A percentile compares a stretch with the other conserved stretches of the same genome.
These are phyloP conservation scores for Cetonia aurata DNA, from an alignment of 2,888 invertebrate genomes.

Conservation along the genomic window DNA sequence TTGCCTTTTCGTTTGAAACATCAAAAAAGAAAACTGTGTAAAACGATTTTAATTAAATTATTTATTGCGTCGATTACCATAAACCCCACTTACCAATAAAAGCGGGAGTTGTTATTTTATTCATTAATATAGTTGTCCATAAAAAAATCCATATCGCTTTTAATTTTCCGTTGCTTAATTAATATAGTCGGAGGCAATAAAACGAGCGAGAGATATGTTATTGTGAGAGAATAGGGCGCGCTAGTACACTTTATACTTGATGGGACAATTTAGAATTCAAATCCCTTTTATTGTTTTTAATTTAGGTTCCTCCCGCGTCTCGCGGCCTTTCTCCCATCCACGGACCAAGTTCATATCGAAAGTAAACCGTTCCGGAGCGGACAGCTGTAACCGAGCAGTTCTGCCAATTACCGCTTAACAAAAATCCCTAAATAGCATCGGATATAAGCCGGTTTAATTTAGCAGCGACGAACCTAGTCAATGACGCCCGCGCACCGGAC, in stretches of 20 bases:
- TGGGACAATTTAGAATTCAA: conserved; percentile 54
- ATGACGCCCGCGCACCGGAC: conserved; percentile 40
- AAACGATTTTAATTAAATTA: conserved; percentile 27
- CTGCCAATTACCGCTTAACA: conserved; percentile 60
- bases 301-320: conserved; percentile 54
- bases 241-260: conserved; percentile 42
- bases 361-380: conserved; percentile 53
- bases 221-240: conserved; percentile 33
- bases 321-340: conserved; percentile 27
- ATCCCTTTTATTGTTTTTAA: conserved; percentile 58
- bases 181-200: conserved; percentile 33
- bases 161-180: conserved; percentile 41
- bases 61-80: conserved; percentile 16
- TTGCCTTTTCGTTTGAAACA: background rate
- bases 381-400: conserved; percentile 56
- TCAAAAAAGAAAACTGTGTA: conserved; percentile 1
- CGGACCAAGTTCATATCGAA: conserved; percentile 48
- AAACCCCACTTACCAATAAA: conserved; percentile 19
- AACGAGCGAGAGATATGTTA: conserved; percentile 39
- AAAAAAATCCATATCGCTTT: conserved; percentile 37
- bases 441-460: conserved; percentile 53
- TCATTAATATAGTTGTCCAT: conserved; percentile 38
- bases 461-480: conserved; percentile 54
- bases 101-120: conserved; percentile 21
- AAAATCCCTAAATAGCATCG: conserved; percentile 55